A percentile compares a stretch with the other conserved stretches of the same genome.
phyloP scores from a whole-genome alignment of 2,797 vertebrate genomes.

The Muraenolepis orangiensis region DNA sequence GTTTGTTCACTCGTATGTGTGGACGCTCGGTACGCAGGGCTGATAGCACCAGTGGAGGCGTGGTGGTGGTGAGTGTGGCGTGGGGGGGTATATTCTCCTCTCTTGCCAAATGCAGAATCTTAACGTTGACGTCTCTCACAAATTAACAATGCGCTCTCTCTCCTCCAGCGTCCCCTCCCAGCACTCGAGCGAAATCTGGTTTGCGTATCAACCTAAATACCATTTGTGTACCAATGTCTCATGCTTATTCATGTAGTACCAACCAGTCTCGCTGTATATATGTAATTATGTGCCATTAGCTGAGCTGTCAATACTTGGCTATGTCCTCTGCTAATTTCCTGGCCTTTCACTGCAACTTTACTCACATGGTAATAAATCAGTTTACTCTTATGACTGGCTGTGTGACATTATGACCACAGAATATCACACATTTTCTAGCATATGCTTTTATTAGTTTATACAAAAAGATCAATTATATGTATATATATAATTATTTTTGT shows the following conservation, averaged over 20 bases:
- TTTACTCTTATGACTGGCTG: too few relatives aligned
- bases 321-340: not conserved
- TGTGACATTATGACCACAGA: too few relatives aligned
- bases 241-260: conserved; percentile 12
- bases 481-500: too few relatives aligned
- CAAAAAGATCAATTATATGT: too few relatives aligned
- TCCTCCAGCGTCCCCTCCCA: not conserved
- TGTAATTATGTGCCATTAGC: conserved; percentile 2
- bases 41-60: too few relatives aligned
- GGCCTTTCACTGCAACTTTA: too few relatives aligned
- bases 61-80: not conserved
- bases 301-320: conserved; percentile 1
- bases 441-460: too few relatives aligned
- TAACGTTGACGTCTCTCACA: not conserved
- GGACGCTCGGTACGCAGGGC: too few relatives aligned
- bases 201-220: not conserved
- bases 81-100: not conserved
- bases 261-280: too few relatives aligned
- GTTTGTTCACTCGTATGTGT: not conserved
- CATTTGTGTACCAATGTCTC: not conserved
- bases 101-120: too few relatives aligned
- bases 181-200: not conserved
- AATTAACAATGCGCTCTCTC: not conserved
- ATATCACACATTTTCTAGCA: too few relatives aligned
- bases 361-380: too few relatives aligned